These are phyloP conservation scores for Himalopsyche kuldschensis DNA, from an alignment of 2,888 invertebrate genomes.

Conservation along the genomic window DNA sequence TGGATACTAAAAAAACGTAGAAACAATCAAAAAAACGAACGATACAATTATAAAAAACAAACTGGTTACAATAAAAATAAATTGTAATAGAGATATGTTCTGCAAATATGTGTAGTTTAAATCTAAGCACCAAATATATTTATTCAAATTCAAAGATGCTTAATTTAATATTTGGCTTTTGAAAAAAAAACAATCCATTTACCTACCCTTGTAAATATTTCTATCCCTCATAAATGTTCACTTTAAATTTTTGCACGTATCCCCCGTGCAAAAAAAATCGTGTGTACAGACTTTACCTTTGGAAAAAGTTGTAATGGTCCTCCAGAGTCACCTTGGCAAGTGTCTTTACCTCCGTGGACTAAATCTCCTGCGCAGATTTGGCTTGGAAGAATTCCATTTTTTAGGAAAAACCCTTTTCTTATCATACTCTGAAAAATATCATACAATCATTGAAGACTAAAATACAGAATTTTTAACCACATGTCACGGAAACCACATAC, in stretches of 20 bases:
- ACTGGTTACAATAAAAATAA: too few relatives aligned
- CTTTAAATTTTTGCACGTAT: not conserved
- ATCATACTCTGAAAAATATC: conserved; percentile 46
- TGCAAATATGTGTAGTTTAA: too few relatives aligned
- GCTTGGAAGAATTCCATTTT: conserved; percentile 47
- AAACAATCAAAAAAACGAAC: too few relatives aligned
- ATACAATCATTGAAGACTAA: not conserved
- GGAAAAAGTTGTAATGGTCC: conserved; percentile 55
- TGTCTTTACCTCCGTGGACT: conserved; percentile 53
- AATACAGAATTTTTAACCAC: not conserved
- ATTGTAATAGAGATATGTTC: too few relatives aligned
- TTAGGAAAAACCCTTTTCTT: conserved; percentile 45
- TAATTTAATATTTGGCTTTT: too few relatives aligned
- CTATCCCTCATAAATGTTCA: too few relatives aligned
- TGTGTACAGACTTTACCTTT: conserved; percentile 25
- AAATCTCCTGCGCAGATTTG: conserved; percentile 58
- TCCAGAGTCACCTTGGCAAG: conserved; percentile 58
- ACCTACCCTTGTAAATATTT: too few relatives aligned
- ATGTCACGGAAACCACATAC: too few relatives aligned
- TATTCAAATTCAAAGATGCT: too few relatives aligned
- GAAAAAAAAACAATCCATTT: too few relatives aligned
- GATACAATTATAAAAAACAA: too few relatives aligned
- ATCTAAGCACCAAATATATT: too few relatives aligned
- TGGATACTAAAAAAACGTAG: conserved; percentile 31
- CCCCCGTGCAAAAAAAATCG: not conserved